Base-by-base conservation (phyloP, 2,888 invertebrate species). In the Clistopyga incitator region DNA sequence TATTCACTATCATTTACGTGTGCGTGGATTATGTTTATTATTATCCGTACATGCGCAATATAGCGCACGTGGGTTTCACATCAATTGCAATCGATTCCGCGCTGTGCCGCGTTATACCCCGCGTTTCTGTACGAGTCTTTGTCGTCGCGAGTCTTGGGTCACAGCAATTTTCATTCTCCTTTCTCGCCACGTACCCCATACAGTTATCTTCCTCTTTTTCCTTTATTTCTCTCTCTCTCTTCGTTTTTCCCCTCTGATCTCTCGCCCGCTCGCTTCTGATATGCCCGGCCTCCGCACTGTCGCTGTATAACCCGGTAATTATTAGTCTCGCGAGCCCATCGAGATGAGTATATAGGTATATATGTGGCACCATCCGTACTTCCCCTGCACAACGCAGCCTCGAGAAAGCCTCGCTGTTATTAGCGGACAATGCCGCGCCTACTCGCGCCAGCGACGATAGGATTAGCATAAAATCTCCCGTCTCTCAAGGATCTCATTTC, bases 401-500 rank as follows among this genome's bases (percentile, higher is more conserved):
- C 56, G 70, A n/a, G 50, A 34, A 59, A 72, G 72, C 59, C 38
- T 68, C 82, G 78, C 85, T 87, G 84, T 90, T 91, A 91, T 91
- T 89, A 91, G 85, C 88, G 89, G 87, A 90, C 91, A 91, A 90
- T 90, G 88, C 88, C 87, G 86, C 89, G 86, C 88, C 88, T 88
- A 86, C 81, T 78, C 77, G 65, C 77, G 78, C 74, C 85, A 38
- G 11, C 29, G 81, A 68, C 70, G 38, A 72, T 59, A 64, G 84
- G 42, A 83, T 76, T 91, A 91, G 89, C 92, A 91, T 91, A 90
- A 91, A 88, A 89, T 86, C 87, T 81, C 87, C 84, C 87, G 86
- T 89, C 88, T 86, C 86, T 72, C 79, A 52, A 64, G 85, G 34
- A 75, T 52, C 75, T 82, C 84, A 84, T 85, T 74, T 52, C 50